These are phyloP conservation scores for Hyperoplus lanceolatus DNA, from an alignment of 2,797 vertebrate genomes.

Conservation along the genomic window DNA sequence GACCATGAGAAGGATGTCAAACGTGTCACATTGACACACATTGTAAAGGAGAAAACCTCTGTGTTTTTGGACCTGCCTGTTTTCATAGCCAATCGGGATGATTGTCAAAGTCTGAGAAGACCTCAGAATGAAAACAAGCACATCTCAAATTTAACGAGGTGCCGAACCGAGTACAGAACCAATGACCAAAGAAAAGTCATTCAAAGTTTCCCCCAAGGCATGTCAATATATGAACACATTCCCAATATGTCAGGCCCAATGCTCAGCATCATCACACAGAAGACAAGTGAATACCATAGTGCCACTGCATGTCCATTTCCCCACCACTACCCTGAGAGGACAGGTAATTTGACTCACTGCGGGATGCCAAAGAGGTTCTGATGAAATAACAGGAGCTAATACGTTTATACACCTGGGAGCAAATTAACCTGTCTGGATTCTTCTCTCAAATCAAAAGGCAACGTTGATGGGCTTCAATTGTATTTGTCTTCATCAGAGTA, in stretches of 20 bases:
- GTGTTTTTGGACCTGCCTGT: slow-evolving; percentile 56
- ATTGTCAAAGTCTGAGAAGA: slow-evolving; percentile 38
- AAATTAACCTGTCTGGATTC: background rate
- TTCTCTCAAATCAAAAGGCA: slow-evolving; percentile 10
- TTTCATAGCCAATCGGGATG: slow-evolving; percentile 59
- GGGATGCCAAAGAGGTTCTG: slow-evolving; percentile 14
- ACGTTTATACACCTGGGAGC: slow-evolving; percentile 16
- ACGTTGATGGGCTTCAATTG: slow-evolving; percentile 8
- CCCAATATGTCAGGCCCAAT: slow-evolving; percentile 9
- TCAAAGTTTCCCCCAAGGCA: slow-evolving; percentile 4
- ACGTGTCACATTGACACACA: slow-evolving; percentile 56
- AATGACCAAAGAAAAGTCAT: slow-evolving; percentile 11
- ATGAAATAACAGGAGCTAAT: slow-evolving; percentile 17
- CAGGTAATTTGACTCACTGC: slow-evolving; percentile 18
- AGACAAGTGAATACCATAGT: slow-evolving; percentile 25
- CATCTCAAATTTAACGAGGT: slow-evolving; percentile 10
- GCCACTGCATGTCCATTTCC: slow-evolving; percentile 1
- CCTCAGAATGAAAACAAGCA: slow-evolving; percentile 25
- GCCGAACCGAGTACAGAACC: background rate
- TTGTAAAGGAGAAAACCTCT: slow-evolving; percentile 24
- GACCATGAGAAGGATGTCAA: slow-evolving; percentile 55
- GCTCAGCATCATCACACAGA: slow-evolving; percentile 10
- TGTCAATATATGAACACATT: slow-evolving; percentile 10
- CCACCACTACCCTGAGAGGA: slow-evolving; percentile 3
- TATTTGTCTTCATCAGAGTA: slow-evolving; percentile 14